Evolutionary conservation across 2,797 vertebrate genomes (phyloP).

Genomic region (Enteromius radiatus): DNA sequence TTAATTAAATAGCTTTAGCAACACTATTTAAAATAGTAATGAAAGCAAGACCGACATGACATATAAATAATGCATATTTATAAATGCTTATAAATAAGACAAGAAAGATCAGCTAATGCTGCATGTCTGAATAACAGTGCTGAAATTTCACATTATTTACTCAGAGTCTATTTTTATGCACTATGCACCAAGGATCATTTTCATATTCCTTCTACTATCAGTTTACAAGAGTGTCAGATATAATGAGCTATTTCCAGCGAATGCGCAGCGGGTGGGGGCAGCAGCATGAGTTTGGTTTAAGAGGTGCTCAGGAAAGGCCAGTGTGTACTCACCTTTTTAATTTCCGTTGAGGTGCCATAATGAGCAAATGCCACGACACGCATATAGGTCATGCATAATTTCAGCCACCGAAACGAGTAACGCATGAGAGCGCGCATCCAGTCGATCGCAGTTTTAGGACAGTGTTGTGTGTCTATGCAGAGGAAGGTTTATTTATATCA

Average conservation of each 20-base stretch:
- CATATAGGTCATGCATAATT: constrained; percentile 48
- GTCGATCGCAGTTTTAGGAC: constrained; percentile 27
- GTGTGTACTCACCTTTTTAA: constrained; percentile 31
- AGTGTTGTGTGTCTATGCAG: constrained; percentile 58
- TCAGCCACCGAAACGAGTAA: constrained; percentile 8
- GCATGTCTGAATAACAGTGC: not conserved
- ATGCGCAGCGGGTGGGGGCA: constrained; percentile 1
- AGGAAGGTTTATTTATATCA: constrained; percentile 60
- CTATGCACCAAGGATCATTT: constrained; percentile 11
- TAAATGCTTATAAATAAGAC: constrained; percentile 1
- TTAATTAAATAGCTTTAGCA: not conserved
- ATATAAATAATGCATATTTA: not conserved
- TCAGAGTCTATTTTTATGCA: constrained; percentile 1
- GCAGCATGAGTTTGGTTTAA: constrained; percentile 30
- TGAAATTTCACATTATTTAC: constrained; percentile 29
- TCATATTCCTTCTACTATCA: constrained; percentile 38
- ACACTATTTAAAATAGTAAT: not conserved
- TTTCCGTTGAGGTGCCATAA: constrained; percentile 28
- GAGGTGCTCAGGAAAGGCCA: constrained; percentile 25
- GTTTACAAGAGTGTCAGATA: constrained; percentile 24
- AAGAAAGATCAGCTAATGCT: not conserved
- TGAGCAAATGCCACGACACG: constrained; percentile 37
- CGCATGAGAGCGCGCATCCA: not conserved
- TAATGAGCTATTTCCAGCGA: constrained; percentile 36
- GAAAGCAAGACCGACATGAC: not conserved